Conservation (phyloP, 2,888 invertebrate genomes). For the Lithosia quadra region DNA sequence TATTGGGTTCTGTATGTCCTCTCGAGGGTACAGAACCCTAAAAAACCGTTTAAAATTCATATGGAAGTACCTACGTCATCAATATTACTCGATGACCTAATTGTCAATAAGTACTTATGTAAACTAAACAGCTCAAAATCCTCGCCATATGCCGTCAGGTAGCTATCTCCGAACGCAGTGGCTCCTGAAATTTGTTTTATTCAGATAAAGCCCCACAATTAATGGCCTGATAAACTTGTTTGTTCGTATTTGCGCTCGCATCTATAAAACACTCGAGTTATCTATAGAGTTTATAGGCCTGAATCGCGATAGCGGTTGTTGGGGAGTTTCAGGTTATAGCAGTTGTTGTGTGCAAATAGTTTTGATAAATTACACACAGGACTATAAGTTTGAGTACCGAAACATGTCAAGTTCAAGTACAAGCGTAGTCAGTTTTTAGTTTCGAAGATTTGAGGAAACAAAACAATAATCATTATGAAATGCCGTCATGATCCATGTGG, state of each 20-base stretch:
- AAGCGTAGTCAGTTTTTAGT: not conserved
- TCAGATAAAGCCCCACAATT: constrained; percentile 46
- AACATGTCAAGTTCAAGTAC: not conserved
- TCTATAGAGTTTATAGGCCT: constrained; percentile 16
- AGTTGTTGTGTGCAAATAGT: constrained; percentile 15
- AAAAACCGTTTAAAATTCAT: not conserved
- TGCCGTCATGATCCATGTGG: no score
- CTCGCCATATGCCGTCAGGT: constrained; percentile 20
- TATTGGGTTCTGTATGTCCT: not conserved
- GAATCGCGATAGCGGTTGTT: constrained; percentile 12
- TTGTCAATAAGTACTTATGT: not conserved
- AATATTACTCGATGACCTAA: not conserved
- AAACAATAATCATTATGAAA: no score
- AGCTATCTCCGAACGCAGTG: constrained; percentile 54
- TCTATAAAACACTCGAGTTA: constrained; percentile 36
- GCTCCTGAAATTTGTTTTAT: constrained; percentile 52
- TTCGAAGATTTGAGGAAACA: no score
- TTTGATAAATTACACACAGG: not conserved
- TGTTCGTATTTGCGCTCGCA: constrained; percentile 43
- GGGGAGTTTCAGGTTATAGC: not conserved
- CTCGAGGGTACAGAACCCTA: not conserved
- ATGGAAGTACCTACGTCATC: not conserved
- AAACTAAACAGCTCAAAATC: constrained; percentile 8
- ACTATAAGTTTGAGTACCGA: not conserved
- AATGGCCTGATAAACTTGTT: constrained; percentile 45